phyloP scores from a whole-genome alignment of 2,113 vertebrate species.

The Pantherophis guttatus region DNA sequence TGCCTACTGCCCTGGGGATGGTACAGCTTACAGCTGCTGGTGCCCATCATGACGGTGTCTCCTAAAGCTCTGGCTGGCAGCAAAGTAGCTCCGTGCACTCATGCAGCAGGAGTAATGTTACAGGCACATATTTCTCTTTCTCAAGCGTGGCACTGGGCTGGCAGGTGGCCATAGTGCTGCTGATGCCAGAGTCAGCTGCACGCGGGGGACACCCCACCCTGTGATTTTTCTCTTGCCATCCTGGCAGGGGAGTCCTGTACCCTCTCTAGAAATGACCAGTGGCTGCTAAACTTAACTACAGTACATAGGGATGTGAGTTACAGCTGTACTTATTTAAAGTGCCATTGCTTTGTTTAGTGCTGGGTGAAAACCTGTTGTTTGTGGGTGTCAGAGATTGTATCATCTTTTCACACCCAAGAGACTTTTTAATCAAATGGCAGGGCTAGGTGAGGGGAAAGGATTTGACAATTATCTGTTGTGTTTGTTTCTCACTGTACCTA shows the following conservation, averaged over 20 bases:
- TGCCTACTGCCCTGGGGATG: not conserved
- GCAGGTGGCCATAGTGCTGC: not conserved
- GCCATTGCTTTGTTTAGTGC: not conserved
- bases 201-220: not conserved
- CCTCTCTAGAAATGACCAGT: not conserved
- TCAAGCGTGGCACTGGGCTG: not conserved
- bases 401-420: not conserved
- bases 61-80: not conserved
- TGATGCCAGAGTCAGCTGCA: not conserved
- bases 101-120: not conserved
- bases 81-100: not conserved
- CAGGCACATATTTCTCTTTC: conserved; percentile 7
- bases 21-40: conserved; percentile 4
- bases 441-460: not conserved
- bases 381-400: not conserved
- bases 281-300: not conserved
- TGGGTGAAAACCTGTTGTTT: not conserved
- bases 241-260: not conserved
- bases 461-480: not conserved
- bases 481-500: not conserved
- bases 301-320: not conserved
- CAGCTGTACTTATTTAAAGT: not conserved
- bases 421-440: not conserved
- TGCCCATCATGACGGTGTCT: not conserved
- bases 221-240: too few relatives aligned